phyloP scores from a whole-genome alignment of 2,888 invertebrate genomes.

The Belgica antarctica region DNA sequence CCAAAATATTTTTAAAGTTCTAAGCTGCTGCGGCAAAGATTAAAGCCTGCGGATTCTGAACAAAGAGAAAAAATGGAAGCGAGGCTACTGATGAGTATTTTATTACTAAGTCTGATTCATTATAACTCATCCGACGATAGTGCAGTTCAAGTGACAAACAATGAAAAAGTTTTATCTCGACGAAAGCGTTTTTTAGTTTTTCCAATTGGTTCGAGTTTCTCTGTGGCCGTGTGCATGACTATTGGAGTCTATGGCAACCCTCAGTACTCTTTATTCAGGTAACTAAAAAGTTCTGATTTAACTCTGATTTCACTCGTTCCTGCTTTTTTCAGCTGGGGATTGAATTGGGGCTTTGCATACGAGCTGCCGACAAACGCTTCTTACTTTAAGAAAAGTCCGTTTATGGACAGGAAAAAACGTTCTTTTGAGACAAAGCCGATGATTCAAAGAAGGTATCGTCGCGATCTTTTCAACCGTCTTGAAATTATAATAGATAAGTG shows the following conservation, averaged over 20 bases:
- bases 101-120: conserved; percentile 5
- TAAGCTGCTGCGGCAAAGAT: no score
- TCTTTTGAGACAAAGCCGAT: conserved; percentile 53
- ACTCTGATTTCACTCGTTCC: background rate
- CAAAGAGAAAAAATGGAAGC: no score
- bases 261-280: conserved; percentile 38
- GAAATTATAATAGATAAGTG: conserved; percentile 70
- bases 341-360: conserved; percentile 72
- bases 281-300: background rate
- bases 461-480: conserved; percentile 67
- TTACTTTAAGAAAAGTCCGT: background rate
- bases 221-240: conserved; percentile 38
- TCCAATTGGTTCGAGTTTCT: conserved; percentile 52
- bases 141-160: background rate
- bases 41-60: no score
- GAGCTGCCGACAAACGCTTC: conserved; percentile 56
- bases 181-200: conserved; percentile 57
- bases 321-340: conserved; percentile 60
- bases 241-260: conserved; percentile 40
- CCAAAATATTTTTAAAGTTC: no score
- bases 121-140: background rate
- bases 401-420: conserved; percentile 51
- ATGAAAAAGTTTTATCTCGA: conserved; percentile 51
- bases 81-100: background rate
- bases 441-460: conserved; percentile 61